phyloP scores from a whole-genome alignment of 2,113 vertebrate genomes.

The Galeopterus variegatus region DNA sequence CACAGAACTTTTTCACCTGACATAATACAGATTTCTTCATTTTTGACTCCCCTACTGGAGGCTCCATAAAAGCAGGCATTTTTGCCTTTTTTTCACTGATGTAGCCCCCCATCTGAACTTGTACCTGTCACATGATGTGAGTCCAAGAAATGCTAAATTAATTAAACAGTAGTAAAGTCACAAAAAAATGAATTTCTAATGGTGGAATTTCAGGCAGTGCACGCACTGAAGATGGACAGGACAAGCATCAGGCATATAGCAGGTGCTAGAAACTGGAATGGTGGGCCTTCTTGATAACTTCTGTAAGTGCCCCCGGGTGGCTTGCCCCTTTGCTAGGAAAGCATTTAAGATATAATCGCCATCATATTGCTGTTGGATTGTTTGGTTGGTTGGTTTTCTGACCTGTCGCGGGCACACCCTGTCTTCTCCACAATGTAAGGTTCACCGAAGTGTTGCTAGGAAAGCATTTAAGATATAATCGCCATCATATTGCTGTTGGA shows the following conservation, averaged over 20 bases:
- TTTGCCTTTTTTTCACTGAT: not conserved
- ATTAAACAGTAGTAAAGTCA: not conserved
- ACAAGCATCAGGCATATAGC: accelerated
- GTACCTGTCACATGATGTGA: not conserved
- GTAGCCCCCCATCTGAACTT: not conserved
- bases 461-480: not conserved
- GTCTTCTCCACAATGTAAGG: too few relatives aligned
- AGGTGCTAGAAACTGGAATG: not conserved
- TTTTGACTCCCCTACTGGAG: not conserved
- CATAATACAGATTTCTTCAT: not conserved
- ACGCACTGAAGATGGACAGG: not conserved
- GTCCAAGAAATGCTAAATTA: not conserved
- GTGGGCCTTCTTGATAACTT: not conserved
- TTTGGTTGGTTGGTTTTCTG: not conserved
- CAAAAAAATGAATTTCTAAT: slow-evolving; percentile 20
- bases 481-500: not conserved
- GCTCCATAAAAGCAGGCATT: not conserved
- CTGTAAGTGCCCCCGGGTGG: not conserved
- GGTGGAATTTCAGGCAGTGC: not conserved
- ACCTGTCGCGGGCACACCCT: too few relatives aligned
- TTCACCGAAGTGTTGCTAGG: too few relatives aligned
- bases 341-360: not conserved
- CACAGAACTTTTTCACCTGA: not conserved
- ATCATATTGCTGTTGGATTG: accelerated
- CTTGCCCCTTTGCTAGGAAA: not conserved